Base-by-base conservation (phyloP, 1,140 invertebrate genomes). In the Nasonia vitripennis region DNA sequence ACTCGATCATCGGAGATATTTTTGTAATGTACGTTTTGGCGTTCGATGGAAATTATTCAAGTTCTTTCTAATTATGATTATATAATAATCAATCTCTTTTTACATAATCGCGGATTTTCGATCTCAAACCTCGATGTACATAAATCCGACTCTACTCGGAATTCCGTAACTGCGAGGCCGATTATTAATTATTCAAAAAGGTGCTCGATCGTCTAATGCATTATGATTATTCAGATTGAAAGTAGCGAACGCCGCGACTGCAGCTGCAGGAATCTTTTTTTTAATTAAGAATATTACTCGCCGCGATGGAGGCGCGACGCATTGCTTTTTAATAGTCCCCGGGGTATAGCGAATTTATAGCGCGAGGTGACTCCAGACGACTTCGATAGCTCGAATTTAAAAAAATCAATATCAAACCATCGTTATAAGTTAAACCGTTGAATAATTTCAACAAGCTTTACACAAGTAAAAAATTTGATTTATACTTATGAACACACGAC, bases 181-280 rank as follows among this genome's bases (percentile, higher is more conserved):
- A 41, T 14, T 9, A 85, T 75, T 74, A 80, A 74, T 80, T 71
- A 80, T 68, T 73, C 83, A 41, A 31, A 37, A 45, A 14, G 4
- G 2, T 12, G 31, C 27, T 67, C 27, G 11, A 62, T 84, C 75
- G 12, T 2, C 5, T 73, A 45, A 78, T 71, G 17, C 17, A 55
- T 78, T 70, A 79, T 55, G 79, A 79, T 84, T 79, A 84, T 73
- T 79, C 23, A 55, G 34, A 79, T 73, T 71, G 74, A 78, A 27
- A 77, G 7, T 20, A 20, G 2, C 45, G 5, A 70, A 31, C 17
- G 2, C 1, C 4, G 1, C 2, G 20, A 74, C 31, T 51, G 23
- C 27, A 73, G 2, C 6, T 4, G 67, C 14, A 17, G n/a, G 48
- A 23, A 37, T 48, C n/a, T 74, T 27, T 78, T 78, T 27, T 83